phyloP scores from a whole-genome alignment of 2,113 vertebrate species.

The Chionis minor region DNA sequence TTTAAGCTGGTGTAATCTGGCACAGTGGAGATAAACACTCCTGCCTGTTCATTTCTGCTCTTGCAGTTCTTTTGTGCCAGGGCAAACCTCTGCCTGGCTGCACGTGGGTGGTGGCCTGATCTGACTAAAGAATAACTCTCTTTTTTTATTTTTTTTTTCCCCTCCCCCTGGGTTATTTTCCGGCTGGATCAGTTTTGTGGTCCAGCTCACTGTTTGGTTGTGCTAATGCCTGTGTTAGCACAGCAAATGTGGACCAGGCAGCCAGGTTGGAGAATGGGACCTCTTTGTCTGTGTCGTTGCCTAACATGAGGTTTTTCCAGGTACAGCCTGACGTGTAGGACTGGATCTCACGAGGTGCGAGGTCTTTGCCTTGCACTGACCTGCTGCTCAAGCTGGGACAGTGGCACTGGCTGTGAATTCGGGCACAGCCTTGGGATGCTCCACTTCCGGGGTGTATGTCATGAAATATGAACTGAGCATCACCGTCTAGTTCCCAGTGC shows the following conservation, averaged over 20 bases:
- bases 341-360: accelerated
- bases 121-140: background rate
- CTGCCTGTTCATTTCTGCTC: background rate
- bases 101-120: background rate
- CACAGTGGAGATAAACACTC: background rate
- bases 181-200: background rate
- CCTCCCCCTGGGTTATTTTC: background rate
- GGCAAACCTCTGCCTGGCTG: background rate
- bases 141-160: background rate
- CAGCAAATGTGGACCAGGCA: background rate
- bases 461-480: accelerated
- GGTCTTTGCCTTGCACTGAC: background rate
- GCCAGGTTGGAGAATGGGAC: accelerated
- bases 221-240: background rate
- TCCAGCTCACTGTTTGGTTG: background rate
- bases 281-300: background rate
- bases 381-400: background rate
- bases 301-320: background rate
- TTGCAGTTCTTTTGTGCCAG: accelerated
- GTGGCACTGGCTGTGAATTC: accelerated
- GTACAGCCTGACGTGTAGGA: background rate
- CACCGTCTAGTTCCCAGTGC: background rate
- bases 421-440: background rate
- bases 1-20: background rate
- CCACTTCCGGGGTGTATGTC: accelerated